Conservation (phyloP, 2,888 invertebrate species). For the Tiliacea citrago region DNA sequence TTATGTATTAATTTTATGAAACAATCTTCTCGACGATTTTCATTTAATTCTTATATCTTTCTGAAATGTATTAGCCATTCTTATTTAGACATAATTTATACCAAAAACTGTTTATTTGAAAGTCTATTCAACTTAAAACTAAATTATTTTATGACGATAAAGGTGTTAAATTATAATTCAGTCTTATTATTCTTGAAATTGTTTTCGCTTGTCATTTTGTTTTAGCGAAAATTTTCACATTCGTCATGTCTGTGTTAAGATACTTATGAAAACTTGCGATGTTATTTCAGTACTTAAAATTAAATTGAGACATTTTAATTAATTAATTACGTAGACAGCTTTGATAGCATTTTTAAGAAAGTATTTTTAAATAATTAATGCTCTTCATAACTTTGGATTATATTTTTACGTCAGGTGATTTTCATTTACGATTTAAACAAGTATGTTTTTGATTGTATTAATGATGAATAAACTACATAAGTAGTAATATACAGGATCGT, state of each 20-base stretch:
- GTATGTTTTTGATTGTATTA: neutral
- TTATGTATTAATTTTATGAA: conserved; percentile 15
- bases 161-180: conserved; percentile 44
- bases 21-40: neutral
- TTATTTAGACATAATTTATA: conserved; percentile 23
- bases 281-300: conserved; percentile 31
- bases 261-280: conserved; percentile 34
- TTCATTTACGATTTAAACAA: neutral
- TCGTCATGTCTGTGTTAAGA: conserved; percentile 35
- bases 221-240: conserved; percentile 38
- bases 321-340: conserved; percentile 26
- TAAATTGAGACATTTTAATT: conserved; percentile 43
- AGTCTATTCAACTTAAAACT: conserved; percentile 25
- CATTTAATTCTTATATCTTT: conserved; percentile 20
- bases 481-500: too few species aligned
- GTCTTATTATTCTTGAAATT: conserved; percentile 45
- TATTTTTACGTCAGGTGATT: neutral
- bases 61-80: conserved; percentile 12
- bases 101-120: conserved; percentile 31
- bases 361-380: conserved; percentile 4
- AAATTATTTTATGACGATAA: conserved; percentile 43
- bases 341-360: conserved; percentile 10
- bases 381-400: neutral
- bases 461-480: neutral
- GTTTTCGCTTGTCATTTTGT: conserved; percentile 42